These are phyloP conservation scores for Cyanoderma ruficeps DNA, from an alignment of 2,113 vertebrate genomes.

Conservation along the genomic window DNA sequence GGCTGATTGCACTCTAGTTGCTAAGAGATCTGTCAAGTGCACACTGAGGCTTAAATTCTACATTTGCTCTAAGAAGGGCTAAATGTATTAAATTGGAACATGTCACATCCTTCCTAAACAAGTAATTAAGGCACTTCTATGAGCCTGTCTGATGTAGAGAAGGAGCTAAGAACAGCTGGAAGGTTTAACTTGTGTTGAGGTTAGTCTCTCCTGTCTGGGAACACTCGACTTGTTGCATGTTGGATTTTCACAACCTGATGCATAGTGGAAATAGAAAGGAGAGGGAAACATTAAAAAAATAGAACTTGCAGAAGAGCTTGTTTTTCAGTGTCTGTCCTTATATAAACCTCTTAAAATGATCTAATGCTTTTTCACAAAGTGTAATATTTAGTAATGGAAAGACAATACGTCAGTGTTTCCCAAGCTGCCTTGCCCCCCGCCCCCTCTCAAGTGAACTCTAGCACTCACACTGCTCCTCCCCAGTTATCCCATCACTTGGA, in stretches of 20 bases:
- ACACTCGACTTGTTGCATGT: not conserved
- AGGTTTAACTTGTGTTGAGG: not conserved
- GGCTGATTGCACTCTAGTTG: conserved; percentile 71
- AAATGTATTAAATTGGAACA: conserved; percentile 70
- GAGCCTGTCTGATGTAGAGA: conserved; percentile 38
- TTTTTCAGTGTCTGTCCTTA: conserved; percentile 59
- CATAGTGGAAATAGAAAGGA: conserved; percentile 51
- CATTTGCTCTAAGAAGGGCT: conserved; percentile 63
- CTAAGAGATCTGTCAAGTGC: conserved; percentile 77
- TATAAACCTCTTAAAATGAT: conserved; percentile 63
- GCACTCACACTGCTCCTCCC: not conserved
- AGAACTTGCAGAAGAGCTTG: conserved; percentile 12
- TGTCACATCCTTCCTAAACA: conserved; percentile 73
- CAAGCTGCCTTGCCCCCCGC: not conserved
- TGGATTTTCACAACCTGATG: conserved; percentile 39
- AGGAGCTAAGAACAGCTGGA: conserved; percentile 22
- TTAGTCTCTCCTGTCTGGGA: conserved; percentile 26
- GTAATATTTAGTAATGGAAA: conserved; percentile 67
- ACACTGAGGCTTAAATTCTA: conserved; percentile 73
- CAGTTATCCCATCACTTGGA: rapidly evolving
- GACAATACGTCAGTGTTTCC: conserved; percentile 65
- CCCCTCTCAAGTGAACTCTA: conserved; percentile 11
- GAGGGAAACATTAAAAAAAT: conserved; percentile 1
- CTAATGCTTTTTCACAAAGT: conserved; percentile 53
- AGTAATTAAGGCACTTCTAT: conserved; percentile 63